Conservation (phyloP, 1,140 invertebrate species). For the Portunus trituberculatus region DNA sequence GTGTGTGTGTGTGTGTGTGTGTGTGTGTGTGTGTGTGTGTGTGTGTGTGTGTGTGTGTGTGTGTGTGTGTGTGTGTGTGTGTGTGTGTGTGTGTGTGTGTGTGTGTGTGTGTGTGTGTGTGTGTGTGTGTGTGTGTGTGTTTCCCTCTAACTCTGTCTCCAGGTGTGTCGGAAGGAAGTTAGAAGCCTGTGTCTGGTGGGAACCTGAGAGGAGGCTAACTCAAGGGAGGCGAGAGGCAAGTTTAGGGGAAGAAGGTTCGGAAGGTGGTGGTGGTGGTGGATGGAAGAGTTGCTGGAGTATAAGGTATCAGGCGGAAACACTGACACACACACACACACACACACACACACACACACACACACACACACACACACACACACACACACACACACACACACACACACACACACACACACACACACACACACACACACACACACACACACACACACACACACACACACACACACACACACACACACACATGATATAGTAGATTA, state of each 20-base stretch:
- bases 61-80: not conserved
- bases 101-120: not conserved
- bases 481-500: too few relatives aligned
- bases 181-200: not conserved
- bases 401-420: not conserved
- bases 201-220: constrained; percentile 10
- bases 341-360: not conserved
- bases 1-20: not conserved
- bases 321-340: not conserved
- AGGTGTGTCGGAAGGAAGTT: not conserved
- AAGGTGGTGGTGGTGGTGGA: not conserved
- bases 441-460: not conserved
- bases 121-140: not conserved
- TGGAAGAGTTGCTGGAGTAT: not conserved
- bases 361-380: constrained; percentile 17
- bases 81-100: constrained; percentile 8
- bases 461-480: constrained; percentile 15
- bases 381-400: not conserved
- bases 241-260: not conserved
- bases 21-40: not conserved
- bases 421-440: not conserved
- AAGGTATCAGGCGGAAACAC: not conserved
- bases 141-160: not conserved
- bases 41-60: not conserved
- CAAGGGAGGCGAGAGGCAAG: not conserved